Conservation (phyloP, 2,888 invertebrate genomes). For the Lycia hirtaria region DNA sequence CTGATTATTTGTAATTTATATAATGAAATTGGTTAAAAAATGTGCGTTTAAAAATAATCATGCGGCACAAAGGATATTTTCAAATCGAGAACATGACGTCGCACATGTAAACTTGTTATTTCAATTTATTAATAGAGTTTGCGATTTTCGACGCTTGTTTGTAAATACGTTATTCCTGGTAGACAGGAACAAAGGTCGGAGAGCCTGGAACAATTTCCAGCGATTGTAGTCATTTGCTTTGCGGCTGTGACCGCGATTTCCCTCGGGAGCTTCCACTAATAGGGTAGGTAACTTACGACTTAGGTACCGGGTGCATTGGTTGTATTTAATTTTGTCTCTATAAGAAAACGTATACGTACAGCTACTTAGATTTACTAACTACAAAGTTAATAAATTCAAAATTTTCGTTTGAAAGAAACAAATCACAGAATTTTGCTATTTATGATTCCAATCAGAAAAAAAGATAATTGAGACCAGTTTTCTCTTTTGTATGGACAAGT, state of each 20-base stretch:
- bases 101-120: background rate
- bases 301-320: background rate
- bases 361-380: no score
- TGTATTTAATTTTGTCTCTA: background rate
- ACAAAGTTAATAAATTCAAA: no score
- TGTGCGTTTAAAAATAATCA: no score
- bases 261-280: background rate
- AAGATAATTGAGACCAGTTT: no score
- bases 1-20: no score
- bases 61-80: slow-evolving; percentile 5
- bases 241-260: slow-evolving; percentile 14
- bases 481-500: no score
- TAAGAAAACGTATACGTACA: no score
- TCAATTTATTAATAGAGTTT: slow-evolving; percentile 8
- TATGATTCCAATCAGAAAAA: no score
- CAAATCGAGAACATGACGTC: background rate
- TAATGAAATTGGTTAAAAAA: no score
- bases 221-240: slow-evolving; percentile 4
- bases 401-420: no score
- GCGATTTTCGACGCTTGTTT: background rate
- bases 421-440: no score
- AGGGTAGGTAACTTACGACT: background rate
- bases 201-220: background rate
- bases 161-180: slow-evolving; percentile 2
- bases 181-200: slow-evolving; percentile 1